Evolutionary conservation across 2,797 vertebrate species (phyloP).

Genomic region (Acestrorhynchus altus): DNA sequence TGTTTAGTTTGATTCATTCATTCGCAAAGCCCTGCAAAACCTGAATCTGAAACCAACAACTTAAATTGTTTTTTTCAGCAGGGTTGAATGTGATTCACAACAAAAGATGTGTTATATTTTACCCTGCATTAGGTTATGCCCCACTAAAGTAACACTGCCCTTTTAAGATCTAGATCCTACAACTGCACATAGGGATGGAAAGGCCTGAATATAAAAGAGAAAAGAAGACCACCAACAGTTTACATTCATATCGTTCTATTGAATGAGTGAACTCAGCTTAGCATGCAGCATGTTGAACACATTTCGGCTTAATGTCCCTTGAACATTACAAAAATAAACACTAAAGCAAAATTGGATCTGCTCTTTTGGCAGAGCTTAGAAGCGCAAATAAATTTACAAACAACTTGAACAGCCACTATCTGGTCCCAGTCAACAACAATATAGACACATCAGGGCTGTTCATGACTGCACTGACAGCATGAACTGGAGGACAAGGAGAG

Average conservation of each 20-base stretch:
- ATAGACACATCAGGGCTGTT: conserved; percentile 7
- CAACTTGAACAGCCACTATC: conserved; percentile 1
- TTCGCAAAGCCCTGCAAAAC: no score
- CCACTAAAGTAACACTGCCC: no score
- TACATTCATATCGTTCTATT: neutral
- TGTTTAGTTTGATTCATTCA: no score
- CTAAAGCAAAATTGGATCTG: neutral
- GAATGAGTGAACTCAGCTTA: neutral
- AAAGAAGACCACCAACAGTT: neutral
- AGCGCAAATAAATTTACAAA: conserved; percentile 17
- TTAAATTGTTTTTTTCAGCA: no score
- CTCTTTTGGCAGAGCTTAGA: conserved; percentile 4
- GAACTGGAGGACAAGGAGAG: conserved; percentile 20
- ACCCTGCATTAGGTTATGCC: no score
- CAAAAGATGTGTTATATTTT: neutral
- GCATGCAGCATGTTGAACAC: neutral
- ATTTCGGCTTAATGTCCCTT: neutral
- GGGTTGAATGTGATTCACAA: no score
- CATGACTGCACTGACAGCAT: conserved; percentile 33
- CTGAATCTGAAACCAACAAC: no score
- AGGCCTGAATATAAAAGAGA: neutral
- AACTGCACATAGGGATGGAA: no score
- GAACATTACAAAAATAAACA: neutral
- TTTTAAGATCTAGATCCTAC: no score
- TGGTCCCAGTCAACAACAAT: conserved; percentile 34